phyloP scores from a whole-genome alignment of 2,113 vertebrate species.

The Orthonyx spaldingii region DNA sequence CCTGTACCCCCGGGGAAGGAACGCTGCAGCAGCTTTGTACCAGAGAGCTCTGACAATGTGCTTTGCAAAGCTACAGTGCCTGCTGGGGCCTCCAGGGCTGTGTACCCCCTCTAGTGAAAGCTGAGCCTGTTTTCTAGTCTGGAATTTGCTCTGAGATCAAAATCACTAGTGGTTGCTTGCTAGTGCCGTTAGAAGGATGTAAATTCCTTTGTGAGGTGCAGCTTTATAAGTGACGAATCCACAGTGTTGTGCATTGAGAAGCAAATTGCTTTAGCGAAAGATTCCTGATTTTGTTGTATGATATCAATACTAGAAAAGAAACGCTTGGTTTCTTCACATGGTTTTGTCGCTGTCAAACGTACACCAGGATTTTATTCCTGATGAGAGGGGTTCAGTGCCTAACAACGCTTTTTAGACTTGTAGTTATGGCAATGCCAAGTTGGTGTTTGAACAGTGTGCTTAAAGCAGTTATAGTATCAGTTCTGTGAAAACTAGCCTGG shows the following conservation, averaged over 20 bases:
- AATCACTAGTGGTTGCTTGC: neutral
- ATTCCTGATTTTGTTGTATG: neutral
- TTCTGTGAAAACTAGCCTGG: neutral
- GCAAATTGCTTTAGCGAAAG: neutral
- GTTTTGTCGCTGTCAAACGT: neutral
- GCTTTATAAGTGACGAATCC: neutral
- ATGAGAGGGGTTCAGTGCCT: neutral
- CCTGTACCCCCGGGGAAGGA: neutral
- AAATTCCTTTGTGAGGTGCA: neutral
- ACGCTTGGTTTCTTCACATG: neutral
- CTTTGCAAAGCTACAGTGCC: neutral
- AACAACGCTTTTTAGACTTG: neutral
- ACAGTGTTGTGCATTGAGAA: neutral
- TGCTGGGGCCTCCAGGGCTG: neutral
- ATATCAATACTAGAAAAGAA: neutral
- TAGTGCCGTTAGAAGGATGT: neutral
- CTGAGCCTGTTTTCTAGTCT: neutral
- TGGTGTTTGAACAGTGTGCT: neutral
- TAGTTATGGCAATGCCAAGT: neutral
- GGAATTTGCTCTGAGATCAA: neutral
- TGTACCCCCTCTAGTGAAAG: constrained; percentile 4
- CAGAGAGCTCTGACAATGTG: neutral
- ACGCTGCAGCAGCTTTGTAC: neutral
- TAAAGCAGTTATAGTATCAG: neutral
- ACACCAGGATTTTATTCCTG: neutral